Evolutionary conservation across 2,888 invertebrate genomes (phyloP), one percentile per base, ranked within the genome.

Genomic region (Parelbella ahira): DNA sequence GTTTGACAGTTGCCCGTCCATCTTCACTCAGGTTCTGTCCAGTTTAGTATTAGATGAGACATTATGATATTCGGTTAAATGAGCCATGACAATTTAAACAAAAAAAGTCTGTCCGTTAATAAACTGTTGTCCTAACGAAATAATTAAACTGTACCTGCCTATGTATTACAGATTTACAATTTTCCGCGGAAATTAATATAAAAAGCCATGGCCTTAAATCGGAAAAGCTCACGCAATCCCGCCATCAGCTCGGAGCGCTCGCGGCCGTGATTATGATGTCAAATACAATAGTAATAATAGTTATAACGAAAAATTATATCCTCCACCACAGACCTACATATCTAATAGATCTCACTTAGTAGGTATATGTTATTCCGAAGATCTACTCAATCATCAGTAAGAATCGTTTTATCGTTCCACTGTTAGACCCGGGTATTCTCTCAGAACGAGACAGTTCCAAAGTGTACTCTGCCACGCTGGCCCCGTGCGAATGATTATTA

Each of bases 161-260:
- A 7, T 12, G 32, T 33, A 21, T 33, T 23, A 34, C 23, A 23
- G n/a, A n/a, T n/a, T n/a, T n/a, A n/a, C n/a, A n/a, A 34, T 34
- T 34, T 34, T 34, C 23, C 34, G 13, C 4, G 23, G 23, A 34
- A 34, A 34, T 34, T 23, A 34, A 34, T n/a, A n/a, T n/a, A n/a
- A 24, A 32, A 23, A 23, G 3, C 8, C 29, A 8, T 29, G 6
- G 6, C 20, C 6, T 2, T 2, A 9, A 34, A 6, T 5, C 1
- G 12, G 13, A 34, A 34, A 33, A 34, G 23, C 13, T 20, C 33
- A 34, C 33, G 33, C 33, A 13, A 33, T 8, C 8, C 5, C 23
- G 10, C 21, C 33, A 33, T 33, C 23, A 33, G 13, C 12, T 23
- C 13, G 23, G 6, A 33, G 23, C 23, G 33, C 21, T 33, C 21